These are phyloP conservation scores for Nyctereutes procyonoides DNA, from an alignment of 2,113 vertebrate species.

Conservation along the genomic window DNA sequence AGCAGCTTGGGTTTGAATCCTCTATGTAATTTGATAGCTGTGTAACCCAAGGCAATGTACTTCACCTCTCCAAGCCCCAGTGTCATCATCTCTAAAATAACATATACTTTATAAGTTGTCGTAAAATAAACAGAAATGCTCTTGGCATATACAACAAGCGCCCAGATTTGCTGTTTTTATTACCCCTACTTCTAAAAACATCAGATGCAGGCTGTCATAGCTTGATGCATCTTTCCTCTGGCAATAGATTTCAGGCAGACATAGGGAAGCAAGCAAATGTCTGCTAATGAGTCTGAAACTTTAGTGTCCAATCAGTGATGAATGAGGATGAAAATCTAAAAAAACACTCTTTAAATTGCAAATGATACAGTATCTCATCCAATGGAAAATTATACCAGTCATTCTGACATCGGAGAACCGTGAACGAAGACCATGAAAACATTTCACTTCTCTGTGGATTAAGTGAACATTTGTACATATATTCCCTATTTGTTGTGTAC, in stretches of 20 bases:
- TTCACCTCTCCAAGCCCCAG: neutral
- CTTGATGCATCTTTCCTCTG: slow-evolving; percentile 25
- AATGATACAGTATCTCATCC: neutral
- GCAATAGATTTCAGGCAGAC: neutral
- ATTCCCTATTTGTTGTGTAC: neutral
- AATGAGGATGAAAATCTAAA: neutral
- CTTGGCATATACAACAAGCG: neutral
- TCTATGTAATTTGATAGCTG: neutral
- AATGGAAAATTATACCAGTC: neutral
- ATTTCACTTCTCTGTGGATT: neutral
- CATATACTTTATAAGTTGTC: neutral
- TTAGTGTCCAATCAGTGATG: neutral
- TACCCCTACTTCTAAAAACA: neutral
- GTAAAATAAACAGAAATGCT: slow-evolving; percentile 18
- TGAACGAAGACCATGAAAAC: neutral
- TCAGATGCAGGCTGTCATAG: neutral
- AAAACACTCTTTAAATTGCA: neutral
- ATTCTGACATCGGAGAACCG: neutral
- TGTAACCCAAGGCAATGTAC: neutral
- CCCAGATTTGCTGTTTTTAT: neutral
- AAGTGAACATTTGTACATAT: neutral
- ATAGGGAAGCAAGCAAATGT: neutral
- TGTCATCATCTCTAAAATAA: slow-evolving; percentile 1
- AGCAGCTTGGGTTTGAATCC: neutral
- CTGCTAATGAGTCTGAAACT: neutral